Evolutionary conservation across 2,888 invertebrate genomes (phyloP).

Genomic region (Creontiades dilutus): DNA sequence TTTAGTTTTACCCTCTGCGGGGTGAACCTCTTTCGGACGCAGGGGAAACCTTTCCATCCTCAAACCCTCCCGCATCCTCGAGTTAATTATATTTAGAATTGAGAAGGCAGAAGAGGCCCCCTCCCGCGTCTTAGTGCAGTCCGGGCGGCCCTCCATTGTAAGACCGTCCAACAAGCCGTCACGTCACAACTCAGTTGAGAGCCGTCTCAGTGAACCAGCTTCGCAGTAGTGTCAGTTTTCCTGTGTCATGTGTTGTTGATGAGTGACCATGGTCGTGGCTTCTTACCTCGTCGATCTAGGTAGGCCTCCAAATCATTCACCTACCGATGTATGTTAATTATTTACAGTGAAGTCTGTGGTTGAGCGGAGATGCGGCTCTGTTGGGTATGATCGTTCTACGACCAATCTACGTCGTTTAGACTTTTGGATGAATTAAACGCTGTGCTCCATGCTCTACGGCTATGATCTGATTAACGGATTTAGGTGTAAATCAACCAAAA

Average conservation of each 20-base stretch:
- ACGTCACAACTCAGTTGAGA: slow-evolving; percentile 27
- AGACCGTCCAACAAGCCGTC: slow-evolving; percentile 27
- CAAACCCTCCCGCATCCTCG: not conserved
- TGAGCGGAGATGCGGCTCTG: too few relatives aligned
- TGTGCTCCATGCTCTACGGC: too few relatives aligned
- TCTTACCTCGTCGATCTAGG: slow-evolving; percentile 58
- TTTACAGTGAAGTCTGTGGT: too few relatives aligned
- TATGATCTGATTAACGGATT: too few relatives aligned
- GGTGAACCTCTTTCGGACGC: not conserved
- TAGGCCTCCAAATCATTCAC: not conserved
- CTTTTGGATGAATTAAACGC: too few relatives aligned
- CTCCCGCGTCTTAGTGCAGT: slow-evolving; percentile 45
- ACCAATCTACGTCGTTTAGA: too few relatives aligned
- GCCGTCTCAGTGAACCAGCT: not conserved
- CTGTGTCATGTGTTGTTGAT: slow-evolving; percentile 67
- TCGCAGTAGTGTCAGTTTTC: slow-evolving; percentile 6
- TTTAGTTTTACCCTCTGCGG: too few relatives aligned
- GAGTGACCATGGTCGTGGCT: slow-evolving; percentile 61
- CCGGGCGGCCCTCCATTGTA: slow-evolving; percentile 26
- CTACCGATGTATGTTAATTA: too few relatives aligned
- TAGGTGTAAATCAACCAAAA: too few relatives aligned
- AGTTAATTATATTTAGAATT: slow-evolving; percentile 61
- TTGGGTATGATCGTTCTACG: too few relatives aligned
- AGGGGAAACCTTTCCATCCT: not conserved
- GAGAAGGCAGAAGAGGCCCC: slow-evolving; percentile 49